A percentile compares a stretch with the other conserved stretches of the same genome.
Conservation (phyloP, 2,797 vertebrate species). For the Anisognathus igniventris region DNA sequence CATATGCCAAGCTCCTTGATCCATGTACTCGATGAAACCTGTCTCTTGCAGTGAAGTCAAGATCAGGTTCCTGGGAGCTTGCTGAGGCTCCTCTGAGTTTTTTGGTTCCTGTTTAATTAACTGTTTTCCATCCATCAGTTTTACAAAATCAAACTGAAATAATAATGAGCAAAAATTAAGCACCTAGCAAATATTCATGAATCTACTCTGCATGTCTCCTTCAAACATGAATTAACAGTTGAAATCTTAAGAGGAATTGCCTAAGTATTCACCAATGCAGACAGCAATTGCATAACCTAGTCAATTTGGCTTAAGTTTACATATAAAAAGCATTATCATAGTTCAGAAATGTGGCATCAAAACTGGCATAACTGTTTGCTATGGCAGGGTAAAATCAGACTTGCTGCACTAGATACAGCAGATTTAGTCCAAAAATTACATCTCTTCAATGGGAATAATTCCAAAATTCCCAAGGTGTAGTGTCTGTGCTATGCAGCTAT, state of each 20-base stretch:
- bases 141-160: slow-evolving; percentile 94
- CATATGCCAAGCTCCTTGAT: slow-evolving; percentile 92
- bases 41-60: slow-evolving; percentile 90
- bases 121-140: slow-evolving; percentile 93
- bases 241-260: not conserved
- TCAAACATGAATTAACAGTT: not conserved
- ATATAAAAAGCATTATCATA: not conserved
- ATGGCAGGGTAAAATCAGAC: not conserved
- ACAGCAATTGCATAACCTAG: not conserved
- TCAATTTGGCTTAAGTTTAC: not conserved
- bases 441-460: not conserved
- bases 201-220: not conserved
- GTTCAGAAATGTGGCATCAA: not conserved
- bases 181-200: not conserved
- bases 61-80: slow-evolving; percentile 85
- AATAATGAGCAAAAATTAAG: slow-evolving; percentile 52
- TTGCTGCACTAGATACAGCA: not conserved
- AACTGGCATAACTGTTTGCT: not conserved
- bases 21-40: slow-evolving; percentile 96
- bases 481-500: not conserved
- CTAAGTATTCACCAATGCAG: not conserved
- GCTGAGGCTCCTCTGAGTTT: slow-evolving; percentile 80
- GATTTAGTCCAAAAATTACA: not conserved
- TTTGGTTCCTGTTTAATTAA: slow-evolving; percentile 85
- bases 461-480: not conserved